Evolutionary conservation across 2,113 vertebrate genomes (phyloP), one percentile per base, ranked within the genome.

Genomic region (Eulemur rufifrons): DNA sequence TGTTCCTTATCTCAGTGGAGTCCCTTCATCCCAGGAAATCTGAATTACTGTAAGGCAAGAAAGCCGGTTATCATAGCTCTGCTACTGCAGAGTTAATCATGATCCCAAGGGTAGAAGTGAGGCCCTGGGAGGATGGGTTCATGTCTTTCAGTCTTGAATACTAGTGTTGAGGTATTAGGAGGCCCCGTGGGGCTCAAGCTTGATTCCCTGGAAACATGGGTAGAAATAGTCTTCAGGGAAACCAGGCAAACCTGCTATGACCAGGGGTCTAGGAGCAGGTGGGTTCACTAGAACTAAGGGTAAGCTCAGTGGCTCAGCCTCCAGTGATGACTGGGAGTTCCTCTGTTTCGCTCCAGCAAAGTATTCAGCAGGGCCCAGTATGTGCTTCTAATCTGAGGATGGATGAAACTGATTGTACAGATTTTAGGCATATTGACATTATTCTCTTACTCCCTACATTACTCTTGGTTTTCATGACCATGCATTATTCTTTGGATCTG

Each of bases 151-250:
- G 56, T 20, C 73, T 71, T 52, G 45, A 77, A 66, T 54, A 73
- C 50, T 37, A 52, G 66, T 50, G 15, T 63, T 86, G 80, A 93
- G 34, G 21, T 63, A 13, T 45, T 42, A 42, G 59, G 29, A 91
- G 23, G 47, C 37, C 50, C 71, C 14, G 2, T 6, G 50, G n/a
- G 82, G 39, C 25, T 95, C 42, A 25, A 63, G 27, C 42, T 66
- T 59, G 42, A 89, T 93, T 86, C 94, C 78, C 74, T 80, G 90
- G 63, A 97, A 93, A 95, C 59, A 37, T 39, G 71, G 80, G 15
- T 17, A 90, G 74, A 78, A 91, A 73, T 14, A 52, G 18, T 83
- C 86, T 89, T 86, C 80, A 69, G 47, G 50, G 71, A 84, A 85
- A 64, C 45, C n/a, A 32, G 5, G 17, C 4, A 86, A 68, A 50